Percentiles rank a stretch among this genome's conserved stretches.
Evolutionary conservation across 1,140 invertebrate species (phyloP).

Genomic region (Drosophila grimshawi): DNA sequence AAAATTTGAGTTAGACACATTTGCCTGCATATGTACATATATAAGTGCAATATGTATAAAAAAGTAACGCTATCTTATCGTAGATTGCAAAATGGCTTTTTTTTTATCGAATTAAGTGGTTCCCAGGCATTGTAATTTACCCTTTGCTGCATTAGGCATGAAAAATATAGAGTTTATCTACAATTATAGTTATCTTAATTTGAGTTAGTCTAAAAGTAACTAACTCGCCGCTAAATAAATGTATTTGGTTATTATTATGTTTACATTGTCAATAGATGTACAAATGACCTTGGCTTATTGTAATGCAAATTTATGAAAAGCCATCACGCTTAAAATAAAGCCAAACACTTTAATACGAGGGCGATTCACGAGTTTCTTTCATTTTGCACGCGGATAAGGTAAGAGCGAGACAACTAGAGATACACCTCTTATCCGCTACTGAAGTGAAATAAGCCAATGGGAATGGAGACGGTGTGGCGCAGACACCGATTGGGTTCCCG

Average conservation of each 20-base stretch:
- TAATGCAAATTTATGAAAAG: slow-evolving; percentile 68
- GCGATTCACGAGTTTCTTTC: slow-evolving; percentile 44
- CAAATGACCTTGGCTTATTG: slow-evolving; percentile 61
- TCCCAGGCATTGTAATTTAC: slow-evolving; percentile 3
- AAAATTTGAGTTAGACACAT: too few species aligned
- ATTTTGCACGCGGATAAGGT: slow-evolving; percentile 71
- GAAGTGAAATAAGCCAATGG: slow-evolving; percentile 44
- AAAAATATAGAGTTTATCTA: not conserved
- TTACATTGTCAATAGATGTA: slow-evolving; percentile 35
- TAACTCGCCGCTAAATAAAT: not conserved
- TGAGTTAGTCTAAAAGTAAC: not conserved
- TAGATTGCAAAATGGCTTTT: slow-evolving; percentile 31
- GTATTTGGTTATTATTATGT: slow-evolving; percentile 22
- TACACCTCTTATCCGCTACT: slow-evolving; percentile 47
- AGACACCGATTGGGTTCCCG: slow-evolving; percentile 30
- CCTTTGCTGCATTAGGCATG: not conserved
- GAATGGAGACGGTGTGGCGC: slow-evolving; percentile 11
- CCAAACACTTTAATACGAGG: slow-evolving; percentile 23
- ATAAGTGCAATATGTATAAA: slow-evolving; percentile 3
- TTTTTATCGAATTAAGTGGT: slow-evolving; percentile 19
- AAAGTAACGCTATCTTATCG: slow-evolving; percentile 39
- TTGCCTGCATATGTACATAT: not conserved
- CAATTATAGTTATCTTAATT: not conserved
- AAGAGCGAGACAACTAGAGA: slow-evolving; percentile 59
- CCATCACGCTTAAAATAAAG: slow-evolving; percentile 14